Evolutionary conservation across 2,888 invertebrate genomes (phyloP), one percentile per base, ranked within the genome.

Genomic region (Smittia aterrima): DNA sequence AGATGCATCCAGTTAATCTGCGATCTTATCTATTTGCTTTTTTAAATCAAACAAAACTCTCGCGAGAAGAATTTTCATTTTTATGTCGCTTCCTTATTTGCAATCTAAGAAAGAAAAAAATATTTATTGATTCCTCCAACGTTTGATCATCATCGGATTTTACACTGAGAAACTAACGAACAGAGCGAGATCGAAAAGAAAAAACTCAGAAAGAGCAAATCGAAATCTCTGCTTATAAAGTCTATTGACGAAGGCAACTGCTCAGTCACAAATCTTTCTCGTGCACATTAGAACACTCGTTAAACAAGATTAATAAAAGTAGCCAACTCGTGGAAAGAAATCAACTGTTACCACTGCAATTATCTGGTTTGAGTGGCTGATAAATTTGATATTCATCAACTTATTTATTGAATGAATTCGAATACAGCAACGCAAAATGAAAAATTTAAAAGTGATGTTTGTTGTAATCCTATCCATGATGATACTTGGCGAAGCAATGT

Each of bases 161-260:
- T 32, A 32, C 32, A 9, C 32, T 3, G 32, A 32, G 32, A 32
- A 32, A 9, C 32, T 9, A 32, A 9, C 32, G 32, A 9, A 32
- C 32, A 9, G 32, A 32, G 32, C 4, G 32, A 32, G 9, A 32
- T 22, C 58, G 2, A 18, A 58, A 58, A 7, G 22, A 22, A 18
- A 58, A 7, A 58, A 22, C 58, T 58, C 13, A 58, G 58, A 58
- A 58, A 58, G 58, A 58, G 58, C 58, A 18, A 58, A 58, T n/a
- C 16, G 58, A 58, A 58, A 58, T 58, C 58, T 58, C 13, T 58
- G 22, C 7, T 7, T 58, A 58, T 58, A 58, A 58, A 58, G 18
- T 58, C 58, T 22, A 58, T 58, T 11, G 58, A 3, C 22, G 22
- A 7, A 58, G n/a, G 58, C 58, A 47, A 18, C 9, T 22, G 9